Conservation (phyloP, 35 echinoderm and acorn worm genomes). For the Apostichopus japonicus region DNA sequence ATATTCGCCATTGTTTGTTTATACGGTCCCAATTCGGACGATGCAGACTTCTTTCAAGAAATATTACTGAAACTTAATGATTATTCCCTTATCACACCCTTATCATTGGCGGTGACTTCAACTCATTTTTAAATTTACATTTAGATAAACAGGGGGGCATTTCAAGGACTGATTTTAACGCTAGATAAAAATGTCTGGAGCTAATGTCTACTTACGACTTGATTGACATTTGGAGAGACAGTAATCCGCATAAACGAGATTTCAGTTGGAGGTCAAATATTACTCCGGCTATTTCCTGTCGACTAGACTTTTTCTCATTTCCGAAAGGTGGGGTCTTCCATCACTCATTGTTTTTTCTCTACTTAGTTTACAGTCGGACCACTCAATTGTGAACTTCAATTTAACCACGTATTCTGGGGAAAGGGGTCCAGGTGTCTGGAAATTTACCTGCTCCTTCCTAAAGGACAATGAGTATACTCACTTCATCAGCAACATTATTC, state of each 20-base stretch:
- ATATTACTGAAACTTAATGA: conserved; percentile 4
- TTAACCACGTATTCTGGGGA: neutral
- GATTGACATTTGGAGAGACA: conserved; percentile 32
- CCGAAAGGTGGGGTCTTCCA: neutral
- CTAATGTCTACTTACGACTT: conserved; percentile 26
- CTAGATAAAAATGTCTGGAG: conserved; percentile 14
- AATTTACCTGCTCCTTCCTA: conserved; percentile 1
- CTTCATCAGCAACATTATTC: neutral
- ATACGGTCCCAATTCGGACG: conserved; percentile 4
- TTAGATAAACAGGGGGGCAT: neutral
- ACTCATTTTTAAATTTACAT: neutral
- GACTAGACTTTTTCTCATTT: conserved; percentile 29
- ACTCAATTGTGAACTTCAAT: neutral
- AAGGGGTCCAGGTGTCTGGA: neutral
- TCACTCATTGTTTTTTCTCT: conserved; percentile 12
- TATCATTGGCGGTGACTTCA: conserved; percentile 11
- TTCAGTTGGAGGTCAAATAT: conserved; percentile 22
- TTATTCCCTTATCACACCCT: neutral
- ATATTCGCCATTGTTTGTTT: conserved; percentile 21
- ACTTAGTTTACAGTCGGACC: conserved; percentile 7
- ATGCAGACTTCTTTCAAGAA: neutral
- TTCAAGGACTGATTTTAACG: neutral
- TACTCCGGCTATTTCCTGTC: neutral
- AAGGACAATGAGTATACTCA: neutral
- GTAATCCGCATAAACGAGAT: neutral